Base-by-base conservation (phyloP, 2,888 invertebrate genomes). In the Zootermopsis nevadensis region DNA sequence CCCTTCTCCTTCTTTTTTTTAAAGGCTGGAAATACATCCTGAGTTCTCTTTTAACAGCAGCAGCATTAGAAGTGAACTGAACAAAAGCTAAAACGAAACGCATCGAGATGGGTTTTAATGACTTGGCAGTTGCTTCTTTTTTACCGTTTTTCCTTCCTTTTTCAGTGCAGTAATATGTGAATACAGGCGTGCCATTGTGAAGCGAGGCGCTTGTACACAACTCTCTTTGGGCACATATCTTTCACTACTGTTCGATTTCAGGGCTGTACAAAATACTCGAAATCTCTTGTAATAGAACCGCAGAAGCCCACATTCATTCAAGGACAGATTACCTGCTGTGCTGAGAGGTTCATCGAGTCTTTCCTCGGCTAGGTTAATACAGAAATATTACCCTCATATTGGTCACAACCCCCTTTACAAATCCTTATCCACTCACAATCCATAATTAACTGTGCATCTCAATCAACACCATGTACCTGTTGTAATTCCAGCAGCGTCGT, bases 61-160 rank as follows among this genome's bases (percentile, higher is more conserved):
- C 31, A 69, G 74, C 74, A 38, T 38, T 74, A 74, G 74, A 74
- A 24, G 74, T 33, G 74, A 38, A 74, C 33, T 33, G 74, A 74
- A 74, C 38, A 74, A 74, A 74, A 38, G 74, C 74, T 74, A 42
- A 74, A 74, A 38, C 42, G 74, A 42, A 74, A 74, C 74, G 74
- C 74, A 74, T 74, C 74, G 35, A 74, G 42, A 74, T 74, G 33
- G 74, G 74, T 74, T 74, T 74, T 74, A 74, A 74, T 74, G 74
- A 74, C 74, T 74, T 74, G 74, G 42, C 74, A 38, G 24, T 74
- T 74, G 30, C 69, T 69, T 10, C 10, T 33, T 27, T 12, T 19
- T 7, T 19, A 7, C 2, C 27, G n/a, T 30, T n/a, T 27, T 27
- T 10, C 30, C 27, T 66, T 30, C 27, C 19, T n/a, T 38, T 74